Evolutionary conservation across 2,113 vertebrate species (phyloP).

Genomic region (Burhinus bistriatus): DNA sequence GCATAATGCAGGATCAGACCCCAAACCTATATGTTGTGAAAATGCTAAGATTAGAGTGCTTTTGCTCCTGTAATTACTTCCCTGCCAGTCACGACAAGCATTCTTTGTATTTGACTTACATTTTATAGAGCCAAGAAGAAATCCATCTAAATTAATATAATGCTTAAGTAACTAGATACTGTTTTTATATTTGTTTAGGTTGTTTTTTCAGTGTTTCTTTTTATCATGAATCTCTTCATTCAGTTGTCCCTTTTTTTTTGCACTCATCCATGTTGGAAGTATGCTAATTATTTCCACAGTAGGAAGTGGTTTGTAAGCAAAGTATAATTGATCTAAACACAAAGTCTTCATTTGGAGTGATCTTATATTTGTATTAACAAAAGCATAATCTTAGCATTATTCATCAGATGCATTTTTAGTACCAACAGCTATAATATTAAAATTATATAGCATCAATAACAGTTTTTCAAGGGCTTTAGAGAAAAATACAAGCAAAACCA

Average conservation of each 20-base stretch:
- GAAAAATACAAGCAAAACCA: background rate
- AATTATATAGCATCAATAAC: constrained; percentile 26
- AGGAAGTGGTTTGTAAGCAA: constrained; percentile 24
- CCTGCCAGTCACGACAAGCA: background rate
- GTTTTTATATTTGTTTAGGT: background rate
- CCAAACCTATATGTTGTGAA: no score
- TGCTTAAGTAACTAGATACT: background rate
- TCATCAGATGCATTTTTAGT: background rate
- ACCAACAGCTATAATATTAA: constrained; percentile 32
- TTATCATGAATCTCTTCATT: background rate
- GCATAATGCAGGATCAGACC: no score
- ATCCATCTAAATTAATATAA: background rate
- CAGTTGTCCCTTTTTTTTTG: background rate
- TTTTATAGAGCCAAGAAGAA: background rate
- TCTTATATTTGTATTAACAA: background rate
- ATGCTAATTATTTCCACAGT: background rate
- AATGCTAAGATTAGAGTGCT: no score
- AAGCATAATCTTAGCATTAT: constrained; percentile 18
- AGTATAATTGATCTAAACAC: background rate
- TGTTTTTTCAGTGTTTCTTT: background rate
- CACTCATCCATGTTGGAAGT: background rate
- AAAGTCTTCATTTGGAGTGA: background rate
- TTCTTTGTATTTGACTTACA: background rate
- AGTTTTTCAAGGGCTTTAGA: constrained; percentile 10
- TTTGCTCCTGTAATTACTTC: background rate